Conservation (phyloP, 2,888 invertebrate genomes). For the Reticulitermes lucifugus region DNA sequence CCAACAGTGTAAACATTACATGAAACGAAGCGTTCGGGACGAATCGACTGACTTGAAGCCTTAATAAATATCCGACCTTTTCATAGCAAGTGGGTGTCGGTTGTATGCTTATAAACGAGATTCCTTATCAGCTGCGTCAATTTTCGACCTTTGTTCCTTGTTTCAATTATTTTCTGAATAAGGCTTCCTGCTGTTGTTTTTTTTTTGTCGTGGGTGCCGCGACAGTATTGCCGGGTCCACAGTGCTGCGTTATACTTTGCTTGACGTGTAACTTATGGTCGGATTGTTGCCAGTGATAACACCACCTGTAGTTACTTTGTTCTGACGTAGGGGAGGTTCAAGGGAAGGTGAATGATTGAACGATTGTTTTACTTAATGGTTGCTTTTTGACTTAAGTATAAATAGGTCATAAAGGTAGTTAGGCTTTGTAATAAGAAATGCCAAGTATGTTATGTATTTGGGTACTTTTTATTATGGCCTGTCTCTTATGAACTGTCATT, state of each 20-base stretch:
- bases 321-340: conserved; percentile 14
- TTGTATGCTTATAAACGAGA: background rate
- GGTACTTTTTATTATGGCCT: background rate
- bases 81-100: background rate
- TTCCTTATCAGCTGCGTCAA: background rate
- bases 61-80: conserved; percentile 11
- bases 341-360: background rate
- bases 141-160: conserved; percentile 23
- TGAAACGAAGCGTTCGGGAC: background rate
- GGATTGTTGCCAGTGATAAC: background rate
- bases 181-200: conserved; percentile 1
- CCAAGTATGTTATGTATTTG: background rate
- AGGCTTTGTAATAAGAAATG: background rate
- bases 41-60: background rate
- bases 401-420: conserved; percentile 4
- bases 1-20: background rate
- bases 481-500: background rate
- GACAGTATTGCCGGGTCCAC: background rate
- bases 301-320: conserved; percentile 8
- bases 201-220: background rate
- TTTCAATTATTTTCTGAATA: conserved; percentile 10
- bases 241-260: background rate
- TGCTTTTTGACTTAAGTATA: background rate
- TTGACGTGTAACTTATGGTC: conserved; percentile 18
- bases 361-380: conserved; percentile 23